These are phyloP conservation scores for Rotaria sp. DNA, from an alignment of 2,888 invertebrate genomes.

Conservation along the genomic window DNA sequence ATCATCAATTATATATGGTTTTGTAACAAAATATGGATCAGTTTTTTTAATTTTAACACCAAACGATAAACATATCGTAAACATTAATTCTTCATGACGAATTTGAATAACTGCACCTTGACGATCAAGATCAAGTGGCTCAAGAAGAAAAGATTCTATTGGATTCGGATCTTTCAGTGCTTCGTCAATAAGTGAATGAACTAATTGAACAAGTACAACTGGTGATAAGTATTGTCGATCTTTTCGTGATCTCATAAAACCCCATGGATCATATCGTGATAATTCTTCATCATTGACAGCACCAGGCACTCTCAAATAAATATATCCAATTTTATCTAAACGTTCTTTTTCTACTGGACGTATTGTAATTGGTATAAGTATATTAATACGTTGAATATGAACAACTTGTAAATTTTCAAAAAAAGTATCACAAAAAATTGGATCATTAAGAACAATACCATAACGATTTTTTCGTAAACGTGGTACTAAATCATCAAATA, in stretches of 20 bases:
- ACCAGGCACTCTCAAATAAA: not conserved
- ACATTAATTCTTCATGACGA: not conserved
- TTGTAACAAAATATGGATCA: not conserved
- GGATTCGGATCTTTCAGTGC: no score
- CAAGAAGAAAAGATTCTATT: no score
- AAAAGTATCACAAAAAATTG: not conserved
- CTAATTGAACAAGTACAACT: not conserved
- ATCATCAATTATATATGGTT: not conserved
- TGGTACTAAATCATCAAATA: constrained; percentile 6
- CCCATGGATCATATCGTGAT: constrained; percentile 12
- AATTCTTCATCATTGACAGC: not conserved
- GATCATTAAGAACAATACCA: not conserved
- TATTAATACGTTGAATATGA: not conserved
- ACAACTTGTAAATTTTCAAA: constrained; percentile 1
- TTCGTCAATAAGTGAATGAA: no score
- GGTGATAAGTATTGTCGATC: constrained; percentile 11
- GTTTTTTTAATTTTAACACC: not conserved
- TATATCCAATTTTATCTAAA: not conserved
- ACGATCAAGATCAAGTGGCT: no score
- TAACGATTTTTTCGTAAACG: constrained; percentile 3
- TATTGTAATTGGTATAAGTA: not conserved
- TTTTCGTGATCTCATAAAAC: not conserved
- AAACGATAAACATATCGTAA: not conserved
- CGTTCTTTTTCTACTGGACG: constrained; percentile 4
- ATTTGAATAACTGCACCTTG: not conserved